Evolutionary conservation across 2,797 vertebrate genomes (phyloP).

Genomic region (Streptopelia turtur): DNA sequence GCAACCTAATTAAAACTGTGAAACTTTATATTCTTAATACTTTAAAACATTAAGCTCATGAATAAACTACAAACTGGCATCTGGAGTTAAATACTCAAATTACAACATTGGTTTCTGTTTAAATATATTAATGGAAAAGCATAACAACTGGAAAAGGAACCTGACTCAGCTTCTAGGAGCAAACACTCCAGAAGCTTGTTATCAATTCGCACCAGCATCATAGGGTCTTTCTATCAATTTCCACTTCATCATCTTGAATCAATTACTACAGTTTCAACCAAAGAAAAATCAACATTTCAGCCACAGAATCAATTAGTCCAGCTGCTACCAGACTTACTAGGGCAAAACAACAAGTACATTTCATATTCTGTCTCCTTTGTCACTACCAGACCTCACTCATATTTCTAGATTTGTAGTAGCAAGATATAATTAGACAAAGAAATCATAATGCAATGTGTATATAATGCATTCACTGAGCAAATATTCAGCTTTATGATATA

Average conservation of each 20-base stretch:
- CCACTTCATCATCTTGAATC: background rate
- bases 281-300: background rate
- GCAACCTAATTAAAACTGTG: background rate
- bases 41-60: background rate
- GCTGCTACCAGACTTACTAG: background rate
- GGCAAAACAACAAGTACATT: background rate
- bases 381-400: background rate
- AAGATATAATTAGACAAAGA: background rate
- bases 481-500: background rate
- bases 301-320: background rate
- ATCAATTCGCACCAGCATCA: background rate
- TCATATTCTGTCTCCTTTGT: background rate
- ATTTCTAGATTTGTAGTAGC: background rate
- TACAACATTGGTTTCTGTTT: background rate
- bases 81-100: background rate
- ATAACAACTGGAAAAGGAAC: background rate
- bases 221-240: background rate
- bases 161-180: background rate
- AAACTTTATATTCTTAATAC: background rate
- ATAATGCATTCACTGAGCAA: background rate
- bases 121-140: background rate
- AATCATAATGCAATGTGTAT: background rate
- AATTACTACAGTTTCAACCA: background rate
- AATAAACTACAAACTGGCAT: background rate
- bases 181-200: background rate